Base-by-base conservation (phyloP, 2,797 vertebrate genomes). In the Lemur catta region DNA sequence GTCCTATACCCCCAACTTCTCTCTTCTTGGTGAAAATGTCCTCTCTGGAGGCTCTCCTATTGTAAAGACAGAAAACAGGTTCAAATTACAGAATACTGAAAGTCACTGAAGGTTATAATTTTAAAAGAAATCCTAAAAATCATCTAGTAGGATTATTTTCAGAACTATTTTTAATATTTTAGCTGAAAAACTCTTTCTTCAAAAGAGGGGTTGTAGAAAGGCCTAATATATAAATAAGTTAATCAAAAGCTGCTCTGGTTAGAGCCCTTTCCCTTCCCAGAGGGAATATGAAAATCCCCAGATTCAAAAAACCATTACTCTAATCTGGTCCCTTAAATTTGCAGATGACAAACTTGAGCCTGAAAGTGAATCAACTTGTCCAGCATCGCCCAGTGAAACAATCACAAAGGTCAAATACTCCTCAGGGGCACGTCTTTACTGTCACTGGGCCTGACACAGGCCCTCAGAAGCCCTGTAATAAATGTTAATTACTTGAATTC, bases 271-370 rank as follows among this genome's bases (percentile, higher is more conserved):
- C n/a, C 9, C 20, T 79, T 95, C n/a, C 26, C 55, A 71, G 65
- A 59, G 1, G 2, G 26, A 84, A 13, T 1, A 35, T 41, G 18
- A 76, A 84, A 91, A 50, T 50, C n/a, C n/a, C n/a, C 20, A 67
- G 14, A 65, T 28, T 80, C 72, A 63, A 85, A 79, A 93, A 88
- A 41, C 18, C n/a, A 57, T 38, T 57, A n/a, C 6, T 74, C 12
- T 61, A 65, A 94, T 33, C 26, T 35, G 91, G 7, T 48, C 72
- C 50, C 26, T 91, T 86, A n/a, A 59, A 33, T 57, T 87, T 65
- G 59, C 18, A 89, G 67, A 80, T 89, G 86, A 94, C 38, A 78
- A 78, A 87, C 52, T 89, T 50, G n/a, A 84, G 55, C 26, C 86
- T 65, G 1, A 72, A 28, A 91, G 4, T 72, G 61, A 95, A 61